phyloP scores from a whole-genome alignment of 2,888 invertebrate genomes.

The Nymphalis urticae region DNA sequence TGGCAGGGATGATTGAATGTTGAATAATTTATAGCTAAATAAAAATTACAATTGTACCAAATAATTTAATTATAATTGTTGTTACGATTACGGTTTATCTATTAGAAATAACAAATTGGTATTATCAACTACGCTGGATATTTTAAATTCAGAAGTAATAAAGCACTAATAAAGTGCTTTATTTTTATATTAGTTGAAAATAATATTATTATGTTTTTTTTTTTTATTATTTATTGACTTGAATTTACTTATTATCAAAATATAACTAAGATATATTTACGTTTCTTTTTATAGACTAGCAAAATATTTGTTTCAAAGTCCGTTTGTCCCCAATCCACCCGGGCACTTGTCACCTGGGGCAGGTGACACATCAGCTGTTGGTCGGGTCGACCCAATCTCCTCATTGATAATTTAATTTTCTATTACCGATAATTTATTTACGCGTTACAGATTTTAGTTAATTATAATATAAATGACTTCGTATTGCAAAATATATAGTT shows the following conservation, averaged over 20 bases:
- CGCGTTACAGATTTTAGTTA: slow-evolving; percentile 11
- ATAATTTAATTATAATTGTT: neutral
- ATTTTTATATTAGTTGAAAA: too few species aligned
- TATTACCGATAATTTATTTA: slow-evolving; percentile 27
- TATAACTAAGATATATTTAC: too few species aligned
- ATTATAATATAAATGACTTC: slow-evolving; percentile 1
- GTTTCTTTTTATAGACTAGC: too few species aligned
- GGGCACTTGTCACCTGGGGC: slow-evolving; percentile 45
- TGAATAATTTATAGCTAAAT: neutral
- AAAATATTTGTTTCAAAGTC: slow-evolving; percentile 1
- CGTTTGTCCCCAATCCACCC: slow-evolving; percentile 20
- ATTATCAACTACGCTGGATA: too few species aligned
- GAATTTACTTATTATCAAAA: too few species aligned
- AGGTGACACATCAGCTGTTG: slow-evolving; percentile 46
- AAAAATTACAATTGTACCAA: too few species aligned
- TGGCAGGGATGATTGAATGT: slow-evolving; percentile 15
- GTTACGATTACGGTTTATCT: too few species aligned
- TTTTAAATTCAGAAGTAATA: too few species aligned
- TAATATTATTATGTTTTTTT: too few species aligned
- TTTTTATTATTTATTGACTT: too few species aligned
- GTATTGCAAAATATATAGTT: neutral
- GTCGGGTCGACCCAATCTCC: slow-evolving; percentile 37
- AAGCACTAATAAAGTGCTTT: too few species aligned
- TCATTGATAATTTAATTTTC: slow-evolving; percentile 32
- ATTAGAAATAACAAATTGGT: too few species aligned